These are phyloP conservation scores for Strix aluco DNA, from an alignment of 2,113 vertebrate genomes.

Conservation along the genomic window DNA sequence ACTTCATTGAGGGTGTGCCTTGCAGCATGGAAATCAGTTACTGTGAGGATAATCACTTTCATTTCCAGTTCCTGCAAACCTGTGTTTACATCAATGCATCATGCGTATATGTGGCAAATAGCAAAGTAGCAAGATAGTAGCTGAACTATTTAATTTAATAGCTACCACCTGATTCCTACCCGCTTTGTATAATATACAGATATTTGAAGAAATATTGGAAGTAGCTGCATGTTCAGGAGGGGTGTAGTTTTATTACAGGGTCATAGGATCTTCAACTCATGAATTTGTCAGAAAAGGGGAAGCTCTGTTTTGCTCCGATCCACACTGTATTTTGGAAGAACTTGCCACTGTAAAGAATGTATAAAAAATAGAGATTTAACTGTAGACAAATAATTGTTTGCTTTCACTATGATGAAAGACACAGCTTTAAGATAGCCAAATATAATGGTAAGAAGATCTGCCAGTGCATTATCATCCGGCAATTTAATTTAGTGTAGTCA, in stretches of 20 bases:
- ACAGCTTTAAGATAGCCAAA: neutral
- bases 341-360: neutral
- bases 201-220: neutral
- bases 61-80: neutral
- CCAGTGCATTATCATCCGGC: neutral
- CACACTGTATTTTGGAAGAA: neutral
- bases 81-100: neutral
- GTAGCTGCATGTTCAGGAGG: neutral
- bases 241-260: neutral
- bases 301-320: neutral
- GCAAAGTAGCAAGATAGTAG: neutral
- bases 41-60: neutral
- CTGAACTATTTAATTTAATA: neutral
- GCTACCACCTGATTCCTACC: neutral
- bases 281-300: neutral
- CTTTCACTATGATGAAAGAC: neutral
- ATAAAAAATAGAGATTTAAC: neutral
- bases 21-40: neutral
- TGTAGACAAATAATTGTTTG: neutral
- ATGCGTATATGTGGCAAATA: neutral
- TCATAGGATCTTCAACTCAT: neutral
- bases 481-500: constrained; percentile 19
- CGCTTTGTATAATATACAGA: neutral
- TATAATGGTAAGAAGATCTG: neutral
- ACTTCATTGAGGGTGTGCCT: neutral